Conservation (phyloP, 1,140 invertebrate genomes). For the Aphis craccivora region DNA sequence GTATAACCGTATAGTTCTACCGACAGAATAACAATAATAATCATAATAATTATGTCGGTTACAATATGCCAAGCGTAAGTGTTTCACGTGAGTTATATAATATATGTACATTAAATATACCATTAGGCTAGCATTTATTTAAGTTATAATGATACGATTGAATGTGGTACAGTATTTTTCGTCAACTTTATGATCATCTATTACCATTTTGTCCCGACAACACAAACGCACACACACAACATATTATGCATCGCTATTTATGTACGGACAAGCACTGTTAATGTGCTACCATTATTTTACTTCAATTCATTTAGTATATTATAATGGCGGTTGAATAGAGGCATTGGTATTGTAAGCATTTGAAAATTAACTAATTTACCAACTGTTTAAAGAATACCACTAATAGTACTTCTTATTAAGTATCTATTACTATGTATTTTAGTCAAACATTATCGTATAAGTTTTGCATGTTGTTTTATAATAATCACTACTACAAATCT, state of each 20-base stretch:
- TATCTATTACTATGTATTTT: neutral
- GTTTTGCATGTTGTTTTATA: neutral
- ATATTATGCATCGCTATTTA: neutral
- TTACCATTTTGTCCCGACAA: neutral
- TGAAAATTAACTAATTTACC: neutral
- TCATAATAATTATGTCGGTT: neutral
- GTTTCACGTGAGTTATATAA: neutral
- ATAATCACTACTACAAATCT: too few relatives aligned
- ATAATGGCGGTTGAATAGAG: neutral
- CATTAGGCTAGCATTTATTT: neutral
- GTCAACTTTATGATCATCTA: too few relatives aligned
- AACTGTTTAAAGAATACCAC: neutral
- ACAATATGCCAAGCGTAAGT: neutral
- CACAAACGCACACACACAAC: neutral
- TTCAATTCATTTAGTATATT: neutral
- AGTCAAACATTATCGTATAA: neutral
- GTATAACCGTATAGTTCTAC: too few relatives aligned
- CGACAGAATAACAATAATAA: neutral
- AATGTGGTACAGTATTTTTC: neutral
- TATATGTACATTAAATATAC: neutral
- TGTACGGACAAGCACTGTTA: neutral
- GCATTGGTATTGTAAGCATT: neutral
- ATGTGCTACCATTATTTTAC: neutral
- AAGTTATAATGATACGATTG: neutral
- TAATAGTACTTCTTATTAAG: neutral